These are phyloP conservation scores for Phallusia fumigata DNA, from an alignment of 23 tunicate species.

Conservation along the genomic window DNA sequence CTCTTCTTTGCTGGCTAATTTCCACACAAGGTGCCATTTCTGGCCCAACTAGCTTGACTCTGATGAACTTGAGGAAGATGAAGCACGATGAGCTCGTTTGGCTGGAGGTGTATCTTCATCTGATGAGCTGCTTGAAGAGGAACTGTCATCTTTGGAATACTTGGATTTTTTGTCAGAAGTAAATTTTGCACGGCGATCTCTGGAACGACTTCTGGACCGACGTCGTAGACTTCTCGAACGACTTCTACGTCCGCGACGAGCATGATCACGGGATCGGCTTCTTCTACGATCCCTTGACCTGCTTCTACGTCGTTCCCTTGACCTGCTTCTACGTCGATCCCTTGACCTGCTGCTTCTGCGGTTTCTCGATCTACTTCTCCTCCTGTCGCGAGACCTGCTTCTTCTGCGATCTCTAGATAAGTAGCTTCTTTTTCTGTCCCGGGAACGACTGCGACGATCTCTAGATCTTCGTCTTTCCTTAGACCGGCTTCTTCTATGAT, in stretches of 20 bases:
- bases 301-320: conserved; percentile 44
- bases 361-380: conserved; percentile 20
- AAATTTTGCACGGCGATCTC: conserved; percentile 8
- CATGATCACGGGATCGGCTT: conserved; percentile 26
- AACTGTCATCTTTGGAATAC: not conserved
- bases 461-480: conserved; percentile 10
- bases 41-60: not conserved
- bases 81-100: conserved; percentile 2
- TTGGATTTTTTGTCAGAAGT: not conserved
- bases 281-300: conserved; percentile 41
- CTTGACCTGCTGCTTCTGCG: conserved; percentile 43
- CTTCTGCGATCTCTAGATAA: conserved; percentile 25
- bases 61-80: conserved; percentile 3
- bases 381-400: conserved; percentile 28
- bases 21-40: not conserved
- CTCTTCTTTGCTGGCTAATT: too few species aligned
- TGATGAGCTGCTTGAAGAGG: conserved; percentile 9
- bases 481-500: conserved; percentile 37
- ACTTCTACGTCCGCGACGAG: conserved; percentile 21
- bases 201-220: conserved; percentile 17
- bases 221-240: conserved; percentile 20
- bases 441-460: conserved; percentile 32
- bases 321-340: conserved; percentile 34
- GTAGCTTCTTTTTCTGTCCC: conserved; percentile 34
- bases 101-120: conserved; percentile 17